Conservation (phyloP, 92 coral and sea anemone genomes). For the Porites lobata region DNA sequence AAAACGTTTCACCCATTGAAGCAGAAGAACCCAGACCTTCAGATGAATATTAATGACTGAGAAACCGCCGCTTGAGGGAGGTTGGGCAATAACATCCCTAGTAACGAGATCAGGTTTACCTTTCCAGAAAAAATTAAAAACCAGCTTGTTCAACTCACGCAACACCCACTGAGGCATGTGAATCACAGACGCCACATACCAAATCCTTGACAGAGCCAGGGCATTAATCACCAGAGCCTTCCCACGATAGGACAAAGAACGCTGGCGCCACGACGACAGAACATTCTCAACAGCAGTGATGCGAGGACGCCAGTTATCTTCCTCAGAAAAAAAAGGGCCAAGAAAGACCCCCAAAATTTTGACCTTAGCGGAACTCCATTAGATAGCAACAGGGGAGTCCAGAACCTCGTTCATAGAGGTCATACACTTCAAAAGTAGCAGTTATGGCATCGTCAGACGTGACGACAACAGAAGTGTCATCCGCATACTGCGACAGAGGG, state of each 20-base stretch:
- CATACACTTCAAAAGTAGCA: too few species aligned
- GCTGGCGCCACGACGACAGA: constrained; percentile 35
- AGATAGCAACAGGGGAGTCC: background rate
- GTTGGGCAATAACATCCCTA: background rate
- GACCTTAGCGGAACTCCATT: background rate
- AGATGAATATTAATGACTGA: background rate
- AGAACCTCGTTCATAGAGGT: background rate
- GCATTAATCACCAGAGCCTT: too few species aligned
- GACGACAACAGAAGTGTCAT: too few species aligned
- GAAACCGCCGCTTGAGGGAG: background rate
- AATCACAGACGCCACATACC: background rate
- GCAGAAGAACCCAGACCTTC: background rate
- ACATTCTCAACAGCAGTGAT: constrained; percentile 9
- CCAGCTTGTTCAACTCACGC: background rate
- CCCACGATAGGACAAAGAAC: background rate
- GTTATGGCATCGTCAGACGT: too few species aligned
- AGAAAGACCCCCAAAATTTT: background rate
- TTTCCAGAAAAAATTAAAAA: background rate
- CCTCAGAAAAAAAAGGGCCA: background rate
- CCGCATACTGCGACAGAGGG: too few species aligned
- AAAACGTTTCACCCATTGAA: background rate
- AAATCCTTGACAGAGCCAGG: background rate
- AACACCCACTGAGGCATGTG: background rate
- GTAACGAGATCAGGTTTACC: background rate
- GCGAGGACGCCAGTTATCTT: constrained; percentile 55